Base-by-base conservation (phyloP, 2,888 invertebrate genomes). In the Thalpophila matura region DNA sequence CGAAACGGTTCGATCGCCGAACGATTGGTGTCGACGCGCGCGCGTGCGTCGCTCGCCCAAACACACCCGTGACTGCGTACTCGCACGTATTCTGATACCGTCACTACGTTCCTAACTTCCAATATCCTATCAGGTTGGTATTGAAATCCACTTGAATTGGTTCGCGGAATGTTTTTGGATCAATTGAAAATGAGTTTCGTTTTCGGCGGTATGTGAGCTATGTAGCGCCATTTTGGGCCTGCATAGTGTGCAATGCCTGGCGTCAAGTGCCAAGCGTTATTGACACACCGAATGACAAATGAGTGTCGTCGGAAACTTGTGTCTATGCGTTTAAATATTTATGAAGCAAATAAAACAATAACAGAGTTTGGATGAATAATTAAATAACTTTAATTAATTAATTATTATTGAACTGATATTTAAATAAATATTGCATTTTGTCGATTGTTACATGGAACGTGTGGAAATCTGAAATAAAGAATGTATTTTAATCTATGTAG, bases 1-100 rank as follows among this genome's bases (percentile, higher is more conserved):
- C 90, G 89, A 86, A 87, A 89, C 88, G 83, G 81, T 81, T 80
- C 79, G 84, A 82, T 79, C 76, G 78, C 72, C 79, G 82, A 81
- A 74, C 74, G 63, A 71, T 76, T 63, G 72, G 68, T 60, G 54
- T 54, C 56, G 79, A 62, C 73, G 67, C 80, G 81, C 81, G 81
- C 81, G 83, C 85, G 88, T 86, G 84, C 84, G 87, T 73, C 79
- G 80, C 79, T 68, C 77, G 76, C 71, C 79, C 76, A 74, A 71
- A 73, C 75, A 73, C 68, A 77, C 74, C 82, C 81, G 80, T 69
- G 82, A 85, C 86, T 87, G 86, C 73, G 73, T 67, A 64, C 68
- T 35, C 29, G 45, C 60, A 60, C 62, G 64, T 69, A 75, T 75
- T 69, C 61, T 42, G 69, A 77, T 76, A 71, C 76, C 59, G 67